Percentiles rank a stretch among this genome's conserved stretches.
phyloP scores from a whole-genome alignment of 2,113 vertebrate species.

The Lonchura striata region DNA sequence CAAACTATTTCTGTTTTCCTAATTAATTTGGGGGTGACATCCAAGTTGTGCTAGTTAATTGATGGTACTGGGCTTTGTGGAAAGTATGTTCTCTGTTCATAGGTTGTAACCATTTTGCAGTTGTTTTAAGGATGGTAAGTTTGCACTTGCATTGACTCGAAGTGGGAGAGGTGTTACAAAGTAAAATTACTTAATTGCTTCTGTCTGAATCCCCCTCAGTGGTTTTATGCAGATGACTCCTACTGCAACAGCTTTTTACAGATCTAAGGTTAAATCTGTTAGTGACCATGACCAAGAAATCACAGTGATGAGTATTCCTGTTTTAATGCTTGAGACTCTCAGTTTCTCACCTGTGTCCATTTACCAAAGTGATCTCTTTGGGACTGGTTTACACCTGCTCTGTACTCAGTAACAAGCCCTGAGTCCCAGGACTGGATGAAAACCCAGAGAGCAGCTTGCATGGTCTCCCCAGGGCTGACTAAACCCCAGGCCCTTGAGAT shows the following conservation, averaged over 20 bases:
- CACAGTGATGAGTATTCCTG: no score
- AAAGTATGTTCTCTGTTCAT: not conserved
- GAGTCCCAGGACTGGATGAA: not conserved
- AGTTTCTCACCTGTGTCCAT: not conserved
- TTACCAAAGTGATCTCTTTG: not conserved
- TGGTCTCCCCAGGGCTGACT: rapidly evolving
- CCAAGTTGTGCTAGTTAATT: not conserved
- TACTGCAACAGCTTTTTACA: not conserved
- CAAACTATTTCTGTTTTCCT: not conserved
- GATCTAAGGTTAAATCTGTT: not conserved
- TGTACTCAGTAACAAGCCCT: not conserved
- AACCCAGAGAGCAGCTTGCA: not conserved
- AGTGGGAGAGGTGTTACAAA: not conserved
- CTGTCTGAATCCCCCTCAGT: not conserved
- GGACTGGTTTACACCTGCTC: not conserved
- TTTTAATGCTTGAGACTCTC: not conserved
- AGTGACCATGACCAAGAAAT: not conserved
- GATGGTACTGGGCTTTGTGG: not conserved
- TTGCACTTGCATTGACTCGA: not conserved
- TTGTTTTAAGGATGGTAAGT: not conserved
- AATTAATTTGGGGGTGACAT: not conserved
- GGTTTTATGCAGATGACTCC: not conserved
- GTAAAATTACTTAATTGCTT: not conserved
- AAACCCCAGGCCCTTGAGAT: not conserved
- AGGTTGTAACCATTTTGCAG: not conserved